These are phyloP conservation scores for Macropis europaea DNA, from an alignment of 2,888 invertebrate species.

Conservation along the genomic window DNA sequence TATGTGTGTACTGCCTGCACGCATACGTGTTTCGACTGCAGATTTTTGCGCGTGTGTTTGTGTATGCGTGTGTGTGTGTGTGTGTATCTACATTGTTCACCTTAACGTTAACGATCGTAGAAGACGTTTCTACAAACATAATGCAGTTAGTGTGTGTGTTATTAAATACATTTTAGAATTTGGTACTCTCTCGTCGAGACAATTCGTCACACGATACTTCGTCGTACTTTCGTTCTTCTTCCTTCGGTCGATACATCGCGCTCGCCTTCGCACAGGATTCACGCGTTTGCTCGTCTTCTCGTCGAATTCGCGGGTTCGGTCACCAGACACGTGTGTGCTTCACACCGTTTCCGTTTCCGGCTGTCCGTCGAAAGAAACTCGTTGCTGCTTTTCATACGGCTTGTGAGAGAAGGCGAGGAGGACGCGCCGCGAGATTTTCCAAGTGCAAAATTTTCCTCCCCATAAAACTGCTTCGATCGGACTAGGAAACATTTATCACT, in stretches of 20 bases:
- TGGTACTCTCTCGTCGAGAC: slow-evolving; percentile 78
- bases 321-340: neutral
- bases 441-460: neutral
- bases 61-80: neutral
- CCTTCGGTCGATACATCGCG: slow-evolving; percentile 38
- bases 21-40: neutral
- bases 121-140: slow-evolving; percentile 72
- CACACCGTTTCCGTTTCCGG: neutral
- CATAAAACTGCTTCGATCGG: no score
- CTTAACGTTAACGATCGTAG: slow-evolving; percentile 69
- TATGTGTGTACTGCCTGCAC: neutral
- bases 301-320: neutral
- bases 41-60: slow-evolving; percentile 1
- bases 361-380: neutral
- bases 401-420: neutral
- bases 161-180: slow-evolving; percentile 77
- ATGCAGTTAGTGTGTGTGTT: slow-evolving; percentile 70
- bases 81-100: slow-evolving; percentile 60
- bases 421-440: neutral
- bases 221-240: slow-evolving; percentile 60
- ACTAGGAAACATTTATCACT: no score
- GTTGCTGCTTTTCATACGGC: neutral
- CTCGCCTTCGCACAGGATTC: slow-evolving; percentile 11
- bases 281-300: neutral
- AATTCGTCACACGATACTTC: slow-evolving; percentile 60